Evolutionary conservation across 2,888 invertebrate species (phyloP), one percentile per base, ranked within the genome.

Genomic region (Tachina fera): DNA sequence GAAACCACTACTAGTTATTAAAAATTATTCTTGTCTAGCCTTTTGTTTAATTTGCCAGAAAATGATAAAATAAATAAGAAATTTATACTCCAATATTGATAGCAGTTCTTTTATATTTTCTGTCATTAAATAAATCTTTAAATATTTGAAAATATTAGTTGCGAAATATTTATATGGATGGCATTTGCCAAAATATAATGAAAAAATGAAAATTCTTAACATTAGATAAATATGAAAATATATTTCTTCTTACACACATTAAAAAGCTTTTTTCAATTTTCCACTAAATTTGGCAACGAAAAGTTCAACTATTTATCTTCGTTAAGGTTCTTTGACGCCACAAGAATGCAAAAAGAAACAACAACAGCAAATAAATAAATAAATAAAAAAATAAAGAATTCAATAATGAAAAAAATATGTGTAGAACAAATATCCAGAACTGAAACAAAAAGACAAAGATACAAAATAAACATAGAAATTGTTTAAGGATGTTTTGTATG

Each of bases 241-340:
- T 83, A 83, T 83, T 67, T 78, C 77, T 78, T 77, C 78, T 72
- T 74, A 80, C 86, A 84, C 84, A 88, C 86, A 87, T 87, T 88
- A 87, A 84, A 88, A 90, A 90, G 90, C 88, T 90, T 91, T 90
- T 91, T 91, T 91, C 91, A 91, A 91, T 91, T 91, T 91, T 91
- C 91, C 91, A 90, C 91, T 91, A 91, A 91, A 91, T 91, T 91
- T 91, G 91, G 89, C 91, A 90, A 87, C 86, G 88, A 89, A 90
- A 87, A 85, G 81, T 87, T 87, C 70, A 82, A 84, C 89, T 90
- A 91, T 91, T 91, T 91, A 91, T 91, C 91, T 91, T 90, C 90
- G 91, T 91, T 91, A 91, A 76, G 83, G 58, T 85, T 74, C 81
- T 72, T 83, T 85, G 85, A 85, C 84, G 86, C 84, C 86, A 83